Evolutionary conservation across 2,888 invertebrate genomes (phyloP).

Genomic region (Morpho deidamia): DNA sequence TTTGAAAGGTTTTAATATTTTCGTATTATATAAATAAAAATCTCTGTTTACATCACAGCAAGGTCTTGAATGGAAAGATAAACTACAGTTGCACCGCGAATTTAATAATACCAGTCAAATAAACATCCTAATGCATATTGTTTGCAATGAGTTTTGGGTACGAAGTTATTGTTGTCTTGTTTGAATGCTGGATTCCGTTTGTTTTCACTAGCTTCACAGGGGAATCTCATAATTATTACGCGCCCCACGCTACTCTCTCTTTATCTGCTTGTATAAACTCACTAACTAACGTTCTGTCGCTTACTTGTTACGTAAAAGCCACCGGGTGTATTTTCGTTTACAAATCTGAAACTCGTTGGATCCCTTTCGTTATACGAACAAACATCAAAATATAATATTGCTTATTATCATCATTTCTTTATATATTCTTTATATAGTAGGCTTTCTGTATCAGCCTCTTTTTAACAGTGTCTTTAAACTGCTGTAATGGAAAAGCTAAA

Average conservation of each 20-base stretch:
- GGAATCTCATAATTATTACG: conserved; percentile 9
- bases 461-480: no score
- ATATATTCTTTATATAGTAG: no score
- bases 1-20: no score
- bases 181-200: conserved; percentile 6
- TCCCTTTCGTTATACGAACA: neutral
- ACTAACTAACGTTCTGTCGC: neutral
- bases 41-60: no score
- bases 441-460: no score
- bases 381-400: neutral
- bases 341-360: neutral
- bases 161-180: conserved; percentile 13
- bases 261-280: conserved; percentile 7
- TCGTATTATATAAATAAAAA: no score
- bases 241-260: conserved; percentile 8
- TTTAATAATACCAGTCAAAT: conserved; percentile 2
- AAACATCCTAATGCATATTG: conserved; percentile 9
- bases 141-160: conserved; percentile 3
- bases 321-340: neutral
- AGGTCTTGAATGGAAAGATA: no score
- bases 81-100: neutral
- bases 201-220: conserved; percentile 11
- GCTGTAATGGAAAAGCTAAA: no score
- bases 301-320: neutral
- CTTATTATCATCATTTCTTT: no score